A percentile compares a stretch with the other conserved stretches of the same genome.
Conservation (phyloP, 2,888 invertebrate genomes). For the Fragum whitleyi region DNA sequence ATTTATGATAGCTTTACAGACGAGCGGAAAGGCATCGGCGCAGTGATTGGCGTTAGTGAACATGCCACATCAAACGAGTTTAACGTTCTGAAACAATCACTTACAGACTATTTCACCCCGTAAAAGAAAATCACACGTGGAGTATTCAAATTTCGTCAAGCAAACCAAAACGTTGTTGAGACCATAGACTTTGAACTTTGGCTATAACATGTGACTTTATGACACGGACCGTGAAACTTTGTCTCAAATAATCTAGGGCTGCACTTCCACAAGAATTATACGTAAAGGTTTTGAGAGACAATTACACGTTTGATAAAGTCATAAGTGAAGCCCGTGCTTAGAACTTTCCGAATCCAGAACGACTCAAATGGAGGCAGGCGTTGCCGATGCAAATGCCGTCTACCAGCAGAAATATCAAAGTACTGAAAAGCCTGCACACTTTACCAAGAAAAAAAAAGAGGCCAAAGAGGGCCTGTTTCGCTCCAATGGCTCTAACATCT, state of each 20-base stretch:
- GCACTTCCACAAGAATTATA: constrained; percentile 26
- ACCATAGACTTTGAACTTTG: constrained; percentile 33
- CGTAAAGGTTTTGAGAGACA: constrained; percentile 35
- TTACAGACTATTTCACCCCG: constrained; percentile 44
- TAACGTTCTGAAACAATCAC: constrained; percentile 16
- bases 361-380: constrained; percentile 26
- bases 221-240: constrained; percentile 27
- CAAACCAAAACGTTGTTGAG: constrained; percentile 44
- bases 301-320: constrained; percentile 27
- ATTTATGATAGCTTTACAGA: constrained; percentile 35
- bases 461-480: too few relatives aligned
- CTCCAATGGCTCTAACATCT: too few relatives aligned
- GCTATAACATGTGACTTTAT: constrained; percentile 41
- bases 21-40: constrained; percentile 24
- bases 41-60: constrained; percentile 8
- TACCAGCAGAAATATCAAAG: background rate
- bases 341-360: constrained; percentile 45
- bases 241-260: constrained; percentile 42
- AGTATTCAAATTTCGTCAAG: constrained; percentile 43
- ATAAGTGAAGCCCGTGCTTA: constrained; percentile 24
- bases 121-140: constrained; percentile 37
- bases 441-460: too few relatives aligned
- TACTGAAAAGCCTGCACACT: background rate
- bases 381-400: background rate
- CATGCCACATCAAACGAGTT: constrained; percentile 29